These are phyloP conservation scores for Noctilio leporinus DNA, from an alignment of 2,113 vertebrate genomes.

Conservation along the genomic window DNA sequence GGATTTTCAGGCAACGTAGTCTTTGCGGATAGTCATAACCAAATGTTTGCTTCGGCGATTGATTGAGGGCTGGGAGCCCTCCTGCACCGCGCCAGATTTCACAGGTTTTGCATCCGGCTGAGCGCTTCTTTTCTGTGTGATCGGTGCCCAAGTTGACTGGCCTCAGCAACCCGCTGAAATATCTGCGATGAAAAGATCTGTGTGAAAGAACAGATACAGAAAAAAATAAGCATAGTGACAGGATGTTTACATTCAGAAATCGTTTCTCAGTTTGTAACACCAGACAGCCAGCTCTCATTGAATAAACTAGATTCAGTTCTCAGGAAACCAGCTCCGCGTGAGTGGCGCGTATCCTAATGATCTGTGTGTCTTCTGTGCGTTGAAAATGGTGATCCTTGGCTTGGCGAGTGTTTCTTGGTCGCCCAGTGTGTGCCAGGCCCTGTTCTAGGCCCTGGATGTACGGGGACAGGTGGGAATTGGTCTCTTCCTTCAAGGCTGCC, in stretches of 20 bases:
- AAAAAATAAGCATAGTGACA: background rate
- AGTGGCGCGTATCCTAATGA: background rate
- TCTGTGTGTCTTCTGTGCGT: too few relatives aligned
- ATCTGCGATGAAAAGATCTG: background rate
- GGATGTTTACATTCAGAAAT: background rate
- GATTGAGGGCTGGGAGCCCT: background rate
- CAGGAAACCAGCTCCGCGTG: background rate
- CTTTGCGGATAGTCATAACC: background rate
- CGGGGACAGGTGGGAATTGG: background rate
- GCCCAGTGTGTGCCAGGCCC: background rate
- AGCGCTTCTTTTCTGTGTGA: background rate
- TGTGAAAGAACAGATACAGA: background rate
- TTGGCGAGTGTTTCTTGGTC: background rate
- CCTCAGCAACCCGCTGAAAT: background rate
- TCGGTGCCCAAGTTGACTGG: background rate
- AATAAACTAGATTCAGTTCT: background rate
- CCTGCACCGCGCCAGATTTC: background rate
- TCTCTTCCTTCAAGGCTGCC: background rate
- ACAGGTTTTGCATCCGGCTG: background rate
- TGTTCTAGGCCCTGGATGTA: background rate
- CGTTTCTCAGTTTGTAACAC: background rate
- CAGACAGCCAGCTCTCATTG: background rate
- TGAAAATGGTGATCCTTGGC: background rate
- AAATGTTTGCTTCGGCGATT: background rate
- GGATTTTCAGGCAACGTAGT: background rate